Evolutionary conservation across 92 coral and sea anemone species (phyloP), one percentile per base, ranked within the genome.

Genomic region (Nematostella vectensis): DNA sequence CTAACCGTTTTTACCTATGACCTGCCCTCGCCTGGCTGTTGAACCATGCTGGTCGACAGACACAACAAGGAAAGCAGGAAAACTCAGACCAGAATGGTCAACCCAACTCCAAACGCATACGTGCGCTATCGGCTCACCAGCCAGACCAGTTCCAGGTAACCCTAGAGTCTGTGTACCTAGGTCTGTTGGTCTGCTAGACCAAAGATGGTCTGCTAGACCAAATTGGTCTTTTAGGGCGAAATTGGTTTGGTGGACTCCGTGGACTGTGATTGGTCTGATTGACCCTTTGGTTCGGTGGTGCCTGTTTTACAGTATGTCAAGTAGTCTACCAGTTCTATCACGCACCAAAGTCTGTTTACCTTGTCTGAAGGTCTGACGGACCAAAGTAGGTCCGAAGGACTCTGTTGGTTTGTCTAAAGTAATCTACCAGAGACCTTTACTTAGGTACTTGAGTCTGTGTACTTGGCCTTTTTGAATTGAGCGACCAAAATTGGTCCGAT

Each of bases 1-100:
- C 40, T 33, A 33, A 33, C 40, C 6, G 8, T 33, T 33, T 33
- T 33, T 33, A 33, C 40, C 40, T 33, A 33, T 15, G 8, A 33
- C 40, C 40, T 6, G 15, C 40, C 15, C 15, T 6, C 15, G 40
- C 40, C 40, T 33, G 40, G 40, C 15, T 33, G 6, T 6, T 33
- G 6, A 15, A 33, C 40, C 6, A 33, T 33, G 40, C 51, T 45
- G 17, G 65, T 71, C 50, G 70, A 70, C 96, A 70, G 89, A 85
- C 75, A 70, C 84, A 81, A 58, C 85, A 86, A 65, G 87, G 85
- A 71, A 89, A 89, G 88, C 96, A 75, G 72, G 94, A 80, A 69
- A 89, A 80, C 79, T 89, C 87, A 48, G 87, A 71, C 69, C 74
- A 67, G 56, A 85, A 80, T 55, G 96, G 80, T 47, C 94, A 75